Percentiles rank a stretch among this genome's conserved stretches.
These are phyloP conservation scores for Lycocorax pyrrhopterus DNA, from an alignment of 2,113 vertebrate genomes.

Conservation along the genomic window DNA sequence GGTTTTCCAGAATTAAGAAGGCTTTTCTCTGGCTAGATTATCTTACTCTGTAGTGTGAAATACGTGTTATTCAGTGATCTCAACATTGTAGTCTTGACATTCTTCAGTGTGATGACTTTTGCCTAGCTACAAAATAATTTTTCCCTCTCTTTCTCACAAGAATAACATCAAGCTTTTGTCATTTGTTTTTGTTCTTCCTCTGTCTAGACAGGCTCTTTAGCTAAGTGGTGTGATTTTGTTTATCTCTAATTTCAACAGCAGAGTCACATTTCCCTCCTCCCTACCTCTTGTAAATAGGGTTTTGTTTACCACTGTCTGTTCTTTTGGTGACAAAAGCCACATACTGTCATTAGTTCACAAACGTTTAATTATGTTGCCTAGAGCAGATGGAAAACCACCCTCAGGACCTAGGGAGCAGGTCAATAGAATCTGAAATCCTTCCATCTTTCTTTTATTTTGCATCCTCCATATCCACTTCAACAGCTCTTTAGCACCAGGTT, in stretches of 20 bases:
- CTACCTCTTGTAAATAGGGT: conserved; percentile 38
- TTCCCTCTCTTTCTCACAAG: background rate
- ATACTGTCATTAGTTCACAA: conserved; percentile 52
- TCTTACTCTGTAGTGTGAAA: background rate
- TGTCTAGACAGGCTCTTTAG: conserved; percentile 67
- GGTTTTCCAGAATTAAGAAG: background rate
- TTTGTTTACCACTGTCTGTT: conserved; percentile 61
- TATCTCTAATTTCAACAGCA: conserved; percentile 58
- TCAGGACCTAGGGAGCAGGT: background rate
- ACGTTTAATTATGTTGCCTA: conserved; percentile 43
- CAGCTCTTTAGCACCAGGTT: conserved; percentile 35
- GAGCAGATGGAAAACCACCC: conserved; percentile 30
- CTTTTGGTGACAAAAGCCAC: conserved; percentile 56
- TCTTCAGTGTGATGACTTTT: background rate
- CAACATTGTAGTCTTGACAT: background rate
- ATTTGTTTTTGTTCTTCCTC: conserved; percentile 28
- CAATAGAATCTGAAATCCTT: conserved; percentile 3
- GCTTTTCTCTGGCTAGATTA: background rate
- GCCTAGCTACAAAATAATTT: conserved; percentile 3
- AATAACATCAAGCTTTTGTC: background rate
- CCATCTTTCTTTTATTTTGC: conserved; percentile 2
- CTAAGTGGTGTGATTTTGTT: conserved; percentile 63
- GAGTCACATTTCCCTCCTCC: conserved; percentile 37
- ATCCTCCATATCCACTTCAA: background rate
- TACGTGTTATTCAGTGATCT: background rate